Conservation (phyloP, 2,797 vertebrate genomes). For the Mastacembelus armatus region DNA sequence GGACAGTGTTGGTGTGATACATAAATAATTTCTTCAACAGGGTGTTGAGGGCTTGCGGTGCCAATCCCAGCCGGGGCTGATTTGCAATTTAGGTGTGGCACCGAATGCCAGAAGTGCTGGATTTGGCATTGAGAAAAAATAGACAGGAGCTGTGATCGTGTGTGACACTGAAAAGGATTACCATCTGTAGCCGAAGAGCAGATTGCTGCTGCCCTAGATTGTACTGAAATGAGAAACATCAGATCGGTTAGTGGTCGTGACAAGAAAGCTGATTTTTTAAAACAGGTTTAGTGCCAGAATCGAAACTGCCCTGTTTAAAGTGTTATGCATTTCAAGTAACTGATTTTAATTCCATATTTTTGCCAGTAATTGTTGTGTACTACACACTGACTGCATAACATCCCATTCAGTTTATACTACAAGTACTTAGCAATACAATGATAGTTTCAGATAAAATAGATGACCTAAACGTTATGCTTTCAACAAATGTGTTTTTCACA, state of each 20-base stretch:
- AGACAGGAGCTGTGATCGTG: constrained; percentile 59
- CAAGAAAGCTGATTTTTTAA: constrained; percentile 42
- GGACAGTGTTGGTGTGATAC: constrained; percentile 66
- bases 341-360: neutral
- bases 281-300: constrained; percentile 14
- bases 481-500: neutral
- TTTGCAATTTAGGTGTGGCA: constrained; percentile 76
- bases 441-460: neutral
- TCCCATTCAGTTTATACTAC: neutral
- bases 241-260: constrained; percentile 64
- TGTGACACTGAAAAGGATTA: constrained; percentile 66
- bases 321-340: constrained; percentile 5
- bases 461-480: neutral
- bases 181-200: constrained; percentile 57
- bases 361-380: neutral
- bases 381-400: too few relatives aligned
- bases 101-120: constrained; percentile 60
- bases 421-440: neutral
- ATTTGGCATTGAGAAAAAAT: constrained; percentile 68
- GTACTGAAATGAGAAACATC: constrained; percentile 68
- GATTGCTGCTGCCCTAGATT: constrained; percentile 58
- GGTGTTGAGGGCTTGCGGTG: constrained; percentile 54
- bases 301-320: constrained; percentile 10
- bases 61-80: constrained; percentile 57
- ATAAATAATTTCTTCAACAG: constrained; percentile 78